These are phyloP conservation scores for Caerostris darwini DNA, from an alignment of 1,140 invertebrate species.

Conservation along the genomic window DNA sequence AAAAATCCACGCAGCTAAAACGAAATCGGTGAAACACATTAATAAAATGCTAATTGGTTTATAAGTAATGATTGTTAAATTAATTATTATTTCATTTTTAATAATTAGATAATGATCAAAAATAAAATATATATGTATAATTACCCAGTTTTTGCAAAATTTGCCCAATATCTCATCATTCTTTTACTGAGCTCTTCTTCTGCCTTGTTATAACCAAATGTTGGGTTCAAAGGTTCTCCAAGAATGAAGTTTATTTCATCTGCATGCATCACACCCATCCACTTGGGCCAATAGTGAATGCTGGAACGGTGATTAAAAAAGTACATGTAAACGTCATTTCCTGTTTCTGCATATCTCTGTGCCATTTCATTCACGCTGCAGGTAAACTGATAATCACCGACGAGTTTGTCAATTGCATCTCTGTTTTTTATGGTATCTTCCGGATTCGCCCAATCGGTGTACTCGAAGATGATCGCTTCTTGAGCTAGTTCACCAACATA, in stretches of 20 bases:
- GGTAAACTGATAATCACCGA: constrained; percentile 98
- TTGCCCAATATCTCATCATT: constrained; percentile 97
- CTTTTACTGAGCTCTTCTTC: constrained; percentile 91
- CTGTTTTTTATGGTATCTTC: constrained; percentile 92
- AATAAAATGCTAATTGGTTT: too few relatives aligned
- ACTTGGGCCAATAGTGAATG: constrained; percentile 94
- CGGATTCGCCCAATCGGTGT: constrained; percentile 94
- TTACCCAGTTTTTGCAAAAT: constrained; percentile 96
- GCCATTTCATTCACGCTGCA: constrained; percentile 96
- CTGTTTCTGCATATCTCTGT: constrained; percentile 91
- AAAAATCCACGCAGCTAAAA: too few relatives aligned
- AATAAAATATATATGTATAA: neutral
- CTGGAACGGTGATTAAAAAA: constrained; percentile 94
- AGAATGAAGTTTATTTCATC: constrained; percentile 98
- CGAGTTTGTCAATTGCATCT: constrained; percentile 94
- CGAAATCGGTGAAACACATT: too few relatives aligned
- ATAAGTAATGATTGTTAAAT: too few relatives aligned
- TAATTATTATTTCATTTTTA: neutral
- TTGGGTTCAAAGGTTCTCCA: constrained; percentile 92
- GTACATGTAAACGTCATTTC: constrained; percentile 96
- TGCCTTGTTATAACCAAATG: constrained; percentile 89
- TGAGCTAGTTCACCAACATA: constrained; percentile 91
- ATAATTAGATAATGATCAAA: neutral
- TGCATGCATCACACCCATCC: constrained; percentile 97
- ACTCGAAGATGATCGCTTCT: constrained; percentile 91